Evolutionary conservation across 2,113 vertebrate genomes (phyloP).

Genomic region (Theropithecus gelada): DNA sequence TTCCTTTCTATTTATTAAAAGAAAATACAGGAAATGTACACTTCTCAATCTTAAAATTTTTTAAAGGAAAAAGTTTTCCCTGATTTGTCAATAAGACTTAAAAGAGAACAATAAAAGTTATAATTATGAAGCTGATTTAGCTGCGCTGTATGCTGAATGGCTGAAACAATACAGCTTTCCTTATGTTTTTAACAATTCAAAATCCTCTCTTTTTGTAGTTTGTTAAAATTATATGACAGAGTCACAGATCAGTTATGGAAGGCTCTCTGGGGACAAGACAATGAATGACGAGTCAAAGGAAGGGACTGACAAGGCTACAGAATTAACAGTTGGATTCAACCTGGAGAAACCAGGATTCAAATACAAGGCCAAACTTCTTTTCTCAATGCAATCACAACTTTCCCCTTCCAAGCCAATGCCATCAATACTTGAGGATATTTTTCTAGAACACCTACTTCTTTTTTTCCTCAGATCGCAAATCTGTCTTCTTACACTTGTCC

Average conservation of each 20-base stretch:
- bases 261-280: neutral
- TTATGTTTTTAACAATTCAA: neutral
- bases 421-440: neutral
- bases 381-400: neutral
- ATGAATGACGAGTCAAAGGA: neutral
- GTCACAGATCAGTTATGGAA: neutral
- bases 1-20: slow-evolving; percentile 25
- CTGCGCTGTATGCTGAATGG: neutral
- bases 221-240: neutral
- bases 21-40: slow-evolving; percentile 61
- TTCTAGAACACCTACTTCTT: neutral
- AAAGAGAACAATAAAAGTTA: neutral
- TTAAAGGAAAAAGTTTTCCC: slow-evolving; percentile 48
- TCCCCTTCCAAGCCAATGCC: neutral
- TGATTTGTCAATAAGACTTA: slow-evolving; percentile 31
- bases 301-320: neutral
- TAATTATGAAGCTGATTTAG: slow-evolving; percentile 19
- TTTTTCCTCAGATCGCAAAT: neutral
- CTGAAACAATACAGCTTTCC: neutral
- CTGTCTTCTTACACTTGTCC: neutral
- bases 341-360: neutral
- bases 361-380: neutral
- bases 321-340: neutral
- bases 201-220: neutral
- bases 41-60: slow-evolving; percentile 63